phyloP scores from a whole-genome alignment of 2,113 vertebrate species.

The Bambusicola thoracicus region DNA sequence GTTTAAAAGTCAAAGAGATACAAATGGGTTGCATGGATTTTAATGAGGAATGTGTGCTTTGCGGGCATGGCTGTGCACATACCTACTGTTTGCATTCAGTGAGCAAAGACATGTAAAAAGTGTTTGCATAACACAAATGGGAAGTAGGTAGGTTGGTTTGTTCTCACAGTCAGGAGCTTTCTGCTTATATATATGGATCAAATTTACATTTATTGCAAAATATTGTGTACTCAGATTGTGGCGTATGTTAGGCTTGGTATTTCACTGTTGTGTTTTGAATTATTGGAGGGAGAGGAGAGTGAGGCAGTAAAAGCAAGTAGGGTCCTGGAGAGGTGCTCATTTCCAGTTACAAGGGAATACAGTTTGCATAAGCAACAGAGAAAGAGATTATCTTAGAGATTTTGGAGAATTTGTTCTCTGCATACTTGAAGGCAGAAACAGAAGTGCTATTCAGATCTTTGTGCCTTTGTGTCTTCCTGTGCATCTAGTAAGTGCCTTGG shows the following conservation, averaged over 20 bases:
- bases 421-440: neutral
- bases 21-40: slow-evolving; percentile 51
- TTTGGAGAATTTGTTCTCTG: slow-evolving; percentile 9
- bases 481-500: neutral
- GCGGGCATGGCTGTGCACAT: slow-evolving; percentile 26
- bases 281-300: neutral
- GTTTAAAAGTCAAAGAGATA: slow-evolving; percentile 68
- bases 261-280: neutral
- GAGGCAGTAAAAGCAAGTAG: neutral
- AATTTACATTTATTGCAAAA: slow-evolving; percentile 59
- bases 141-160: slow-evolving; percentile 44
- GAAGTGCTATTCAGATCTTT: slow-evolving; percentile 19
- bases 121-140: slow-evolving; percentile 66
- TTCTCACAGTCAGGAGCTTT: slow-evolving; percentile 25
- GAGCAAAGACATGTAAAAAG: slow-evolving; percentile 55
- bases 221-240: slow-evolving; percentile 20
- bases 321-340: neutral
- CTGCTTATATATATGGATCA: slow-evolving; percentile 4
- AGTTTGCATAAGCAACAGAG: slow-evolving; percentile 27
- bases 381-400: neutral
- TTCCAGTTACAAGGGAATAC: slow-evolving; percentile 6
- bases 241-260: neutral
- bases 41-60: slow-evolving; percentile 49
- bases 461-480: neutral
- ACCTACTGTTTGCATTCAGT: slow-evolving; percentile 62